Evolutionary conservation across 2,797 vertebrate species (phyloP), one percentile per base, ranked within the genome.

Genomic region (Gymnothorax reevesii): DNA sequence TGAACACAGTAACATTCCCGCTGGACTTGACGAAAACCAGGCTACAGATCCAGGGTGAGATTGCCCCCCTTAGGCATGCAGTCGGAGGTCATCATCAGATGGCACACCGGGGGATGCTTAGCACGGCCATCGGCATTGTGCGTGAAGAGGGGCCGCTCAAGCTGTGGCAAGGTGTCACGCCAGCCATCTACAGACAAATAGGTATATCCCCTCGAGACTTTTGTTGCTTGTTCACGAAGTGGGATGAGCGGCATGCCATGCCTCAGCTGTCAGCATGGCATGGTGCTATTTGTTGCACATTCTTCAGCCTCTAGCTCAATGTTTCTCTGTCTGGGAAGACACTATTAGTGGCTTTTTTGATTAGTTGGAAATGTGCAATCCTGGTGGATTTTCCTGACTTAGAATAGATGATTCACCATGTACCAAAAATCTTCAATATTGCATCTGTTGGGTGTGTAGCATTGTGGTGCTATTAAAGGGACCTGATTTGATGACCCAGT

Each of bases 11-110:
- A 87, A 97, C 97, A 0, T 97, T 96, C 89, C 97, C 97, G n/a
- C 94, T 97, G 57, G 97, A 97, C 87, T 95, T 97, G 83, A 97
- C 95, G 0, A 97, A 97, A 94, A 97, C 97, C 10, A 95, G 96
- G 79, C 95, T 97, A 84, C 97, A 97, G 88, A 93, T 97, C 83
- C 97, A 97, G 92, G 96, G 97, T 62, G 96, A 97, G 92, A 93
- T 94, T 12, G 95, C 94, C 0, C 77, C 87, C 66, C 87, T 7
- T 2, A 87, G 85, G 1, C 17, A 80, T 9, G 93, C 92, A 89
- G 91, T 89, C 0, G 82, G 69, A 0, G 8, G 54, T 0, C 59
- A 86, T 10, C 86, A 7, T 12, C 83, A 54, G 0, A 77, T 20
- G 0, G 92, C 93, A 0, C 93, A 96, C 59, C 92, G 95, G 0